Base-by-base conservation (phyloP, 2,888 invertebrate genomes). In the Linnaemya tessellans region DNA sequence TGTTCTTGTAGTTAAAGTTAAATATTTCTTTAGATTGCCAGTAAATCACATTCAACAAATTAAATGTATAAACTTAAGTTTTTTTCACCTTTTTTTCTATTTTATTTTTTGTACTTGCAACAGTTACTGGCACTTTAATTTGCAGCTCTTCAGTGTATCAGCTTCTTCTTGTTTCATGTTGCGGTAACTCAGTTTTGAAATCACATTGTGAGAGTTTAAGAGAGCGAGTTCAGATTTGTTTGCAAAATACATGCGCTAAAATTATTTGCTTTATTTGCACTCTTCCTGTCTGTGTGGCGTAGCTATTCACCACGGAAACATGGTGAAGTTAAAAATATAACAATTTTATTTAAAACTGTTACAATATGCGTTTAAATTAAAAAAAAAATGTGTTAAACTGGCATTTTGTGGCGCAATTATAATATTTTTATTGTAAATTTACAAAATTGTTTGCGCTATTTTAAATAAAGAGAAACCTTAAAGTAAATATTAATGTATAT, bases 221-320 rank as follows among this genome's bases (percentile, higher is more conserved):
- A 49, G 46, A 49, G 46, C 30, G 11, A 65, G 22, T 1, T 4
- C 1, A 38, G 11, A 38, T 1, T 60, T 18, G 35, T 38, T 60
- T 30, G 65, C 15, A 20, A 58, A 13, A 22, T 46, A 13, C 70
- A 83, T 83, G 77, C 71, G 82, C 51, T 43, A 71, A 58, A 10
- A 1, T 67, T 60, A 38, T 58, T 15, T 18, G 22, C 30, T 18
- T 30, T 70, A 30, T 67, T 51, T 65, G 4, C n/a, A 58, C 51
- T 67, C 22, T 43, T 62, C 22, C n/a, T 30, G 3, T 5, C 10
- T 9, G n/a, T 46, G n/a, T n/a, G n/a, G n/a, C n/a, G n/a, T n/a
- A n/a, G n/a, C 0, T 1, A 25, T 25, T 74, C 58, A 80, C 80
- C 84, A 84, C 84, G 84, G 84, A 86, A 74, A 67, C 51, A n/a